Evolutionary conservation across 2,797 vertebrate species (phyloP).

Genomic region (Manis crassicaudata): DNA sequence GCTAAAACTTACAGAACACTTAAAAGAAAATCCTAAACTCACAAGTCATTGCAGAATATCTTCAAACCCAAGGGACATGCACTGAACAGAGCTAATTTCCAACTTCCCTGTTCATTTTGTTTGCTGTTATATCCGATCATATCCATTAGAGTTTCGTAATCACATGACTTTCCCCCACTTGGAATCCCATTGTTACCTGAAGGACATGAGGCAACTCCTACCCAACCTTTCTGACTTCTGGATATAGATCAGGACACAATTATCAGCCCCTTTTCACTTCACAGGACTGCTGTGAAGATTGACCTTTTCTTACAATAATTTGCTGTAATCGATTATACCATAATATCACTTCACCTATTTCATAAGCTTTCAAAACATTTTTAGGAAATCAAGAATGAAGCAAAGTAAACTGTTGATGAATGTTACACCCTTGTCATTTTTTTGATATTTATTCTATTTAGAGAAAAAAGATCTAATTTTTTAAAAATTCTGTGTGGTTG

Average conservation of each 20-base stretch:
- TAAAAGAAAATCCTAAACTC: slow-evolving; percentile 42
- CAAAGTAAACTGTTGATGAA: slow-evolving; percentile 32
- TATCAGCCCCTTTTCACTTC: background rate
- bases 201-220: background rate
- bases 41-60: background rate
- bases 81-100: background rate
- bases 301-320: slow-evolving; percentile 49
- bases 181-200: background rate
- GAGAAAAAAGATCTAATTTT: slow-evolving; percentile 23
- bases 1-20: background rate
- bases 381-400: slow-evolving; percentile 49
- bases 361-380: slow-evolving; percentile 33
- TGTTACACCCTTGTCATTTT: background rate
- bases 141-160: background rate
- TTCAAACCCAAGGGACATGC: background rate
- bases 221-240: slow-evolving; percentile 17
- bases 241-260: slow-evolving; percentile 41
- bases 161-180: background rate
- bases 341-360: slow-evolving; percentile 45
- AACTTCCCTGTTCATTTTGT: background rate
- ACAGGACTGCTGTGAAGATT: background rate
- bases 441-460: slow-evolving; percentile 49
- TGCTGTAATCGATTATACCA: slow-evolving; percentile 40
- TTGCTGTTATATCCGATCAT: background rate
- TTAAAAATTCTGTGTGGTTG: slow-evolving; percentile 24